These are phyloP conservation scores for Drosophila arizonae DNA, from an alignment of 1,140 invertebrate genomes.

Conservation along the genomic window DNA sequence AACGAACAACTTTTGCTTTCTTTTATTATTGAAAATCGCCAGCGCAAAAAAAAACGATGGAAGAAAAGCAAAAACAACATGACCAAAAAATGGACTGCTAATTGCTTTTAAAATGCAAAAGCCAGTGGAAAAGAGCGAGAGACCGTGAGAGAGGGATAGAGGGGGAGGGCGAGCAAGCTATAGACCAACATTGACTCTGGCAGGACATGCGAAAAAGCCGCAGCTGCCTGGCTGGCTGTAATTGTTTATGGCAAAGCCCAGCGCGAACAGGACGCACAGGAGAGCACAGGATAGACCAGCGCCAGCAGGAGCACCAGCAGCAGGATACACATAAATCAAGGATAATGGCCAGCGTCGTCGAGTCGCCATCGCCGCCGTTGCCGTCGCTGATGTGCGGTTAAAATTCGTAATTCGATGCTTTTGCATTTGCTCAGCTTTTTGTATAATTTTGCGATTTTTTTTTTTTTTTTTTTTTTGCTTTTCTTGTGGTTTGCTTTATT, in stretches of 20 bases:
- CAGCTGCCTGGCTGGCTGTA: constrained; percentile 68
- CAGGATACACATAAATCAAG: constrained; percentile 81
- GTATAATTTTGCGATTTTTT: constrained; percentile 7
- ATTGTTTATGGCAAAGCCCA: constrained; percentile 73
- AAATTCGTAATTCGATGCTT: constrained; percentile 78
- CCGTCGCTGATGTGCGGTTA: constrained; percentile 59
- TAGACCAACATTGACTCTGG: constrained; percentile 75
- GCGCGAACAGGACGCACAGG: constrained; percentile 28
- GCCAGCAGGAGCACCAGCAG: constrained; percentile 40
- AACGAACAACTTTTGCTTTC: constrained; percentile 56
- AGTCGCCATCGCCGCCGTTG: constrained; percentile 32
- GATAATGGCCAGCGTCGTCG: constrained; percentile 76
- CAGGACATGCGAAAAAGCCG: constrained; percentile 68
- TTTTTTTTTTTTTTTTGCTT: constrained; percentile 35
- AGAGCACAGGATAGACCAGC: constrained; percentile 19
- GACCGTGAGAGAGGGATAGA: not conserved
- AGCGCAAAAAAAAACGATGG: constrained; percentile 16
- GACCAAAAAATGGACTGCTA: constrained; percentile 76
- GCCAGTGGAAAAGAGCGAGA: constrained; percentile 36
- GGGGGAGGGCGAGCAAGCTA: constrained; percentile 11
- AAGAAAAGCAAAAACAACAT: constrained; percentile 67
- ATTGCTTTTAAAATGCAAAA: constrained; percentile 81
- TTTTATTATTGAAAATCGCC: constrained; percentile 74
- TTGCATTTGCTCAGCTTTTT: constrained; percentile 59
- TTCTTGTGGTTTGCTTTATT: constrained; percentile 64